Evolutionary conservation across 1,140 invertebrate genomes (phyloP), one percentile per base, ranked within the genome.

Genomic region (Danaus plexippus): DNA sequence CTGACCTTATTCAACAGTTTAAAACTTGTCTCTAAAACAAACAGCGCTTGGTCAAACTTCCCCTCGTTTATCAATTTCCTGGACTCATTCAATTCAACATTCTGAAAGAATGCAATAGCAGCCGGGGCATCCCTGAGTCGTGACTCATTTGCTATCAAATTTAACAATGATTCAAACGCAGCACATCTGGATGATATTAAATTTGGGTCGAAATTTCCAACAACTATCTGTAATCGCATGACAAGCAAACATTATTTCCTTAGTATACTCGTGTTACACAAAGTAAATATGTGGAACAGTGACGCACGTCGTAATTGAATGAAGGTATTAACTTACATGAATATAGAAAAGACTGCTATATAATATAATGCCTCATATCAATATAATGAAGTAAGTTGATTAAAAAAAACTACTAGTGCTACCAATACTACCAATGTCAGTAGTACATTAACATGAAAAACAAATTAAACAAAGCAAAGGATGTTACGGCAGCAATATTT

Each of bases 131-230:
- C 89, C 56, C 91, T 83, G 3, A 95, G 73, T 45, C 89, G 87
- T 52, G 88, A 80, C 44, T 91, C 83, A 47, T 79, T 85, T 9
- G 89, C 87, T 42, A 94, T 78, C 66, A 92, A 87, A 22, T 89
- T 87, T 13, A 95, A 75, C 40, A 94, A 88, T 57, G 84, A 80
- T 67, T 94, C 92, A 88, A 95, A 95, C n/a, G 90, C 90, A 9
- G 87, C 75, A 75, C 92, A 92, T 72, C 94, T 88, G 47, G 87
- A 85, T 9, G 90, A 89, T 65, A 95, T 94, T 41, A 94, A 86
- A 61, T 90, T 90, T 18, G 90, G 88, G 44, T 90, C 91, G 77
- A 95, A 95, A 77, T 95, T 95, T 1, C 94, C 93, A 48, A 93
- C 80, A 9, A 94, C 69, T 57, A 90, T 87, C 87, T 88, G 73